These are phyloP conservation scores for Monoplex corrugatus DNA, from an alignment of 2,888 invertebrate genomes.

Conservation along the genomic window DNA sequence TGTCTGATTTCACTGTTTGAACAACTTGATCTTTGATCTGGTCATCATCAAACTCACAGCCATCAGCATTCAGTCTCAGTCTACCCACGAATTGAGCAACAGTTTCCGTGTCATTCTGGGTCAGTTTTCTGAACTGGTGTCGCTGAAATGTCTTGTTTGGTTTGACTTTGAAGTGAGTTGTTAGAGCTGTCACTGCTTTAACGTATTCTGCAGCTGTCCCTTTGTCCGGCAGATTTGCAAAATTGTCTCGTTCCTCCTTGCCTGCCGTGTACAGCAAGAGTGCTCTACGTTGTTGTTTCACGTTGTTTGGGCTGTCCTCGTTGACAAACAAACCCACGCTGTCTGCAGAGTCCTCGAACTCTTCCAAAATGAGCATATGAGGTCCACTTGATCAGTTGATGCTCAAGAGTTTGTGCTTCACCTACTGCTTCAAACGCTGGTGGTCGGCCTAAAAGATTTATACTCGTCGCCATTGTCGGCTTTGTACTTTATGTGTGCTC, in stretches of 20 bases:
- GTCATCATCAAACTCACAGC: too few species aligned
- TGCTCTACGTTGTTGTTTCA: not conserved
- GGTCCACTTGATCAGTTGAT: not conserved
- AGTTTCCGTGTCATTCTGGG: too few species aligned
- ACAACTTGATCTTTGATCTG: too few species aligned
- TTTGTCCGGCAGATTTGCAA: too few species aligned
- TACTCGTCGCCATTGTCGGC: too few species aligned
- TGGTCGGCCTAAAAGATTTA: not conserved
- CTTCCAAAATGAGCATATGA: not conserved
- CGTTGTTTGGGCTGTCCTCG: not conserved
- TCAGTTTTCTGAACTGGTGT: too few species aligned
- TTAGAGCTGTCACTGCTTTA: too few species aligned
- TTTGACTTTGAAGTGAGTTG: not conserved
- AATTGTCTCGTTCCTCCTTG: too few species aligned
- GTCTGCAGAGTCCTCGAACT: not conserved
- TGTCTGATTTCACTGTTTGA: not conserved
- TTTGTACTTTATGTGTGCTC: too few species aligned
- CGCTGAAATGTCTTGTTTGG: too few species aligned
- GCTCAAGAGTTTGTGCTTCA: not conserved
- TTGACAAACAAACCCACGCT: not conserved
- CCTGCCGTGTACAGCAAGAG: not conserved
- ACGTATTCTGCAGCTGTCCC: too few species aligned
- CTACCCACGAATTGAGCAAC: too few species aligned
- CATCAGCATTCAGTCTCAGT: not conserved
- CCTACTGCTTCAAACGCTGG: conserved; percentile 1